These are phyloP conservation scores for Leptarthrus brevirostris DNA, from an alignment of 2,888 invertebrate genomes.

Conservation along the genomic window DNA sequence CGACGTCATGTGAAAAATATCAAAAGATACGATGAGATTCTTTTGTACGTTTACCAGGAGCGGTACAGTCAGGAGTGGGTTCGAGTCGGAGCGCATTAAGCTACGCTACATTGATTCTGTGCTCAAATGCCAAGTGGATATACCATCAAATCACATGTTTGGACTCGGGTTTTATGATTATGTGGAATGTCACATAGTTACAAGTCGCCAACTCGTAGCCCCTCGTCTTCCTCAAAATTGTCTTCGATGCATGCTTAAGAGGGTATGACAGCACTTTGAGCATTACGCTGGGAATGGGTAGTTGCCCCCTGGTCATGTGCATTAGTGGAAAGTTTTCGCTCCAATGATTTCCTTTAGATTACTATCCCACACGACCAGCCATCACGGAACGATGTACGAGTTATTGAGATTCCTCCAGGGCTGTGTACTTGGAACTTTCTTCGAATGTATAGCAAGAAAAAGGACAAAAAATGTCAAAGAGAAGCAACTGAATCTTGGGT, in stretches of 20 bases:
- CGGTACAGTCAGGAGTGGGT: not conserved
- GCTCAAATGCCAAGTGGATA: conserved; percentile 36
- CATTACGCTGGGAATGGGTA: conserved; percentile 1
- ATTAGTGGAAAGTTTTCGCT: conserved; percentile 41
- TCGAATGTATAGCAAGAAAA: not conserved
- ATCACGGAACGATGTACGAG: conserved; percentile 22
- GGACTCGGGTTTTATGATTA: conserved; percentile 38
- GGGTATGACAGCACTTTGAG: conserved; percentile 14
- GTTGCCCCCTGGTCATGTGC: conserved; percentile 33
- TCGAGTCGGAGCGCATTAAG: conserved; percentile 17
- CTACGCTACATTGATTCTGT: conserved; percentile 26
- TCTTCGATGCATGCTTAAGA: conserved; percentile 27
- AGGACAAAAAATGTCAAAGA: conserved; percentile 4
- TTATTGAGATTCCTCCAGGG: conserved; percentile 35
- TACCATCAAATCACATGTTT: conserved; percentile 42
- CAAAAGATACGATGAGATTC: conserved; percentile 21
- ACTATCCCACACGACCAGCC: not conserved
- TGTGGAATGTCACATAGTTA: conserved; percentile 34
- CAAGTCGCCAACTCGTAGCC: not conserved
- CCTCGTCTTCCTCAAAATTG: not conserved
- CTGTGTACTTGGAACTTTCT: conserved; percentile 11
- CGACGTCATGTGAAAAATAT: conserved; percentile 27
- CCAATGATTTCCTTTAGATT: conserved; percentile 34
- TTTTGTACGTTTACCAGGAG: not conserved
- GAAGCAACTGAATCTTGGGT: conserved; percentile 13